These are phyloP conservation scores for Hypanus sabinus DNA, from an alignment of 2,113 vertebrate genomes.

Conservation along the genomic window DNA sequence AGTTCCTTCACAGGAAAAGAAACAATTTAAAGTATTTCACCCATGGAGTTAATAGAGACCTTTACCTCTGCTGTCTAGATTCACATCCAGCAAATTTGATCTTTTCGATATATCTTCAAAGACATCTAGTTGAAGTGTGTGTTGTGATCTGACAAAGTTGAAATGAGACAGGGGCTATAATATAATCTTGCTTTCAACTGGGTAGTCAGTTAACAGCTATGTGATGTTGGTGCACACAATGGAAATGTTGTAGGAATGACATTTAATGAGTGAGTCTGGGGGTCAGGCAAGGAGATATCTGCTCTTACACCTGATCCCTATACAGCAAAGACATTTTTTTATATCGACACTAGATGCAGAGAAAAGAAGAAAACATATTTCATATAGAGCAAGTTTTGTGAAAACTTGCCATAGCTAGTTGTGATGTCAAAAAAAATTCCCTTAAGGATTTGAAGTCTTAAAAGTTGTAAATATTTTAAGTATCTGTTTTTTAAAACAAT, in stretches of 20 bases:
- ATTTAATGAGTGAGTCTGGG: background rate
- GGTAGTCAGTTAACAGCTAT: background rate
- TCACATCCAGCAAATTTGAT: background rate
- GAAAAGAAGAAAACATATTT: background rate
- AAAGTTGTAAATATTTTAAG: background rate
- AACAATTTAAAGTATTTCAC: too few species aligned
- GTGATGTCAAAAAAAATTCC: background rate
- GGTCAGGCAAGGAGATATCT: background rate
- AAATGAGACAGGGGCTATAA: background rate
- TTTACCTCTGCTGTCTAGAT: background rate
- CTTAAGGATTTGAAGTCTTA: background rate
- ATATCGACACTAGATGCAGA: background rate
- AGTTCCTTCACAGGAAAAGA: too few species aligned
- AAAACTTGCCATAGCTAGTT: background rate
- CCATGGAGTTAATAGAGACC: background rate
- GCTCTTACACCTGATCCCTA: background rate
- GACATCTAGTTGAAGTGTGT: background rate
- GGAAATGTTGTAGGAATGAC: background rate
- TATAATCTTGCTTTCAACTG: background rate
- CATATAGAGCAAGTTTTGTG: background rate
- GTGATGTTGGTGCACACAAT: background rate
- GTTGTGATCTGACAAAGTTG: too few species aligned
- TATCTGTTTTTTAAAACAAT: conserved; percentile 5
- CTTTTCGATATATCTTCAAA: background rate
- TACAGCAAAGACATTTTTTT: background rate